Evolutionary conservation across 2,888 invertebrate species (phyloP), one percentile per base, ranked within the genome.

Genomic region (Andrena marginata): DNA sequence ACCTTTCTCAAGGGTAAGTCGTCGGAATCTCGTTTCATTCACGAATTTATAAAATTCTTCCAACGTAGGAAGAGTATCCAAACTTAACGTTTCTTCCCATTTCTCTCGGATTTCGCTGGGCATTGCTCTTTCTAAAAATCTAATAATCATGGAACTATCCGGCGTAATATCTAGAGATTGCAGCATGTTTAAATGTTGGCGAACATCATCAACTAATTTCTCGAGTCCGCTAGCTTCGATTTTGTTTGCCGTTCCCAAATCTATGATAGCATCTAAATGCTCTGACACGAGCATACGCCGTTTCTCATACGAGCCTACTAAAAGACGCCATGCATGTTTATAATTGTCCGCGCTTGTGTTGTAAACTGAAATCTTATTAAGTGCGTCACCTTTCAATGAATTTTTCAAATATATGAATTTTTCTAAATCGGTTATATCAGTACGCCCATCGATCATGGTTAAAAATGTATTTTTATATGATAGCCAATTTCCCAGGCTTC

Each of bases 391-490:
- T 33, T 7, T 33, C 33, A 33, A 33, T 1, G 33, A 33, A 33
- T 33, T 33, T 33, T 33, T 33, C 26, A 64, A 48, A 64, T 64
- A 64, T 26, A 64, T 42, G 0, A 65, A 65, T 6, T 76, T 69
- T 29, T 76, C 51, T 20, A 76, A 29, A 29, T 76, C 51, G 1
- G 69, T 26, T n/a, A 76, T 33, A 8, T 54, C 62, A 0, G 31
- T 16, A 2, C 42, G 69, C 2, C 7, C 8, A 31, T 56, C 76
- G 13, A 76, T 76, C 63, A 76, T 63, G 0, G 23, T 31, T 10
- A 26, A 1, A 29, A 76, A 76, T 7, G 31, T 2, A 2, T 76
- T 59, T 29, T 35, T 68, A 8, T 51, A 76, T 16, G 76, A 76
- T 1, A 69, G 16, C 76, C 69, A 33, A 7, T 33, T 33, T 33